phyloP scores from a whole-genome alignment of 2,113 vertebrate genomes.

The Pygoscelis antarcticus region DNA sequence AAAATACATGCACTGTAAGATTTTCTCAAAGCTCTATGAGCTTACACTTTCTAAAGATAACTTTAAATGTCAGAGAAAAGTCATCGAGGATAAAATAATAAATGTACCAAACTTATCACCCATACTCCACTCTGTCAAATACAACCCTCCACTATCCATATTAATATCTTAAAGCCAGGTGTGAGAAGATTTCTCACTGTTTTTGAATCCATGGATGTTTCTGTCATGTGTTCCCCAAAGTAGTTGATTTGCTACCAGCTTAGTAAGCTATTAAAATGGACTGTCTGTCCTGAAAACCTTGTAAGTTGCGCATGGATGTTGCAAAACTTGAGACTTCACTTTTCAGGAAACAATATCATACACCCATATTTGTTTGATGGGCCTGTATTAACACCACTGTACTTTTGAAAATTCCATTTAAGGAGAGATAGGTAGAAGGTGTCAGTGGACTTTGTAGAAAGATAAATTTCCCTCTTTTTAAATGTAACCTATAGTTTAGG shows the following conservation, averaged over 20 bases:
- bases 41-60: background rate
- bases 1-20: background rate
- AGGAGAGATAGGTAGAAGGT: background rate
- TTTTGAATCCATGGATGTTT: background rate
- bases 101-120: background rate
- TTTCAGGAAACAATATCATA: background rate
- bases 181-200: background rate
- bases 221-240: background rate
- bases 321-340: background rate
- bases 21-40: background rate
- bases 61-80: background rate
- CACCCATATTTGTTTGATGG: background rate
- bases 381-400: background rate
- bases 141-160: background rate
- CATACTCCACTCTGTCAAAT: background rate
- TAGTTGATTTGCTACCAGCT: background rate
- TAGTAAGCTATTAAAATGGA: background rate
- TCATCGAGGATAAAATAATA: background rate
- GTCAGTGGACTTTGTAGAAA: background rate
- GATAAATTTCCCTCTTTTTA: background rate
- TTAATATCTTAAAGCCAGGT: background rate
- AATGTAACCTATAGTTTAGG: background rate
- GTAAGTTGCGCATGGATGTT: background rate
- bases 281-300: background rate
- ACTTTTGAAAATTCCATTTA: background rate